Evolutionary conservation across 2,113 vertebrate species (phyloP).

Genomic region (Cisticola juncidis): DNA sequence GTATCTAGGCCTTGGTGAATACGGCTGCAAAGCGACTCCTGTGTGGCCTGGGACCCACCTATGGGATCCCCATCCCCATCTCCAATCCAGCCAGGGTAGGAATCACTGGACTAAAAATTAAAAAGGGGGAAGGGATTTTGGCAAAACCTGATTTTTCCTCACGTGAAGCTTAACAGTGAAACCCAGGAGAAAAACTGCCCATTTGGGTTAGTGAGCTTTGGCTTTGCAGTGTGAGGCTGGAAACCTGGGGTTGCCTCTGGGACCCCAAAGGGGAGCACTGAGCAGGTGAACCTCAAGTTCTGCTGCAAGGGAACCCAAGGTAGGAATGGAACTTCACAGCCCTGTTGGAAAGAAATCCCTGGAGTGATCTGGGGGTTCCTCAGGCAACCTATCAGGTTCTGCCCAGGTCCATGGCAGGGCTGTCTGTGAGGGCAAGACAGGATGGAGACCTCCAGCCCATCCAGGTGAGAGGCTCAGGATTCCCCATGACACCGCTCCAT

Average conservation of each 20-base stretch:
- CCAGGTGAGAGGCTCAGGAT: neutral
- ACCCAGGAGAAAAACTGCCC: neutral
- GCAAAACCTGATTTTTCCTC: neutral
- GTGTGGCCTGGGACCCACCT: neutral
- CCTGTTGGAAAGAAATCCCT: neutral
- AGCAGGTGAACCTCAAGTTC: neutral
- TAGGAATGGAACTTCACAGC: neutral
- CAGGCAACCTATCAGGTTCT: neutral
- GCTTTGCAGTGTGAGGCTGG: neutral
- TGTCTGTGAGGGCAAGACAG: rapidly evolving
- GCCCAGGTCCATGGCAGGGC: neutral
- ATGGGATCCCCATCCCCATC: neutral
- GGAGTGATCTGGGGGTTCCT: neutral
- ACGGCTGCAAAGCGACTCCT: neutral
- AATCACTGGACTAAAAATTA: neutral
- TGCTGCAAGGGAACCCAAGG: neutral
- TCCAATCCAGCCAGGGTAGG: neutral
- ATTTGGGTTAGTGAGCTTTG: neutral
- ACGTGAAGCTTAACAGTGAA: rapidly evolving
- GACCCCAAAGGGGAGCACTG: neutral
- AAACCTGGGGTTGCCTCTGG: neutral
- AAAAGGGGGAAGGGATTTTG: neutral
- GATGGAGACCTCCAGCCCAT: rapidly evolving
- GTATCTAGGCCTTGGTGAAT: neutral
- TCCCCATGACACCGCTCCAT: neutral